phyloP scores from a whole-genome alignment of 2,888 invertebrate species.

The Pyrgus malvae region DNA sequence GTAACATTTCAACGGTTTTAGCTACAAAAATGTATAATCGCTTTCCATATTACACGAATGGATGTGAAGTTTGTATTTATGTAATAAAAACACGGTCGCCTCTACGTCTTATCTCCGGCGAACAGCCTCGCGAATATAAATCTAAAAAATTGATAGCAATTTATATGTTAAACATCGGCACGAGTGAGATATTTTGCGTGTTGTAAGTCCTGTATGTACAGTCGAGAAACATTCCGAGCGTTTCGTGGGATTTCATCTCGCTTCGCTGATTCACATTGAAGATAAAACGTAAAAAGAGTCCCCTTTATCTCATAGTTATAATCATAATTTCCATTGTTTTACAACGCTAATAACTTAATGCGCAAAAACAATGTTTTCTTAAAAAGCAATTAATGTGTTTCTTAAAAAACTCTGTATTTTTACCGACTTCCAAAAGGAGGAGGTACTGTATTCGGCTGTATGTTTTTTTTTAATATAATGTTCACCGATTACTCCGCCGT shows the following conservation, averaged over 20 bases:
- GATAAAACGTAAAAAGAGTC: slow-evolving; percentile 13
- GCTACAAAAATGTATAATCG: no score
- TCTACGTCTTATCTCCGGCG: slow-evolving; percentile 57
- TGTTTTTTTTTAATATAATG: slow-evolving; percentile 79
- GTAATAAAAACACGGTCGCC: slow-evolving; percentile 43
- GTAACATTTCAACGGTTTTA: no score
- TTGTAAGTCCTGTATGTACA: slow-evolving; percentile 11
- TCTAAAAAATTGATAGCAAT: slow-evolving; percentile 75
- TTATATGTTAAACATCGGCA: slow-evolving; percentile 73
- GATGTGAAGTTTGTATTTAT: not conserved
- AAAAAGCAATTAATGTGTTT: no score
- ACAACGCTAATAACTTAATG: slow-evolving; percentile 17
- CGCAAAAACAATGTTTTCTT: not conserved
- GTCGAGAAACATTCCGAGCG: slow-evolving; percentile 7
- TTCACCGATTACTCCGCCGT: no score
- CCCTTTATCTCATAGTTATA: slow-evolving; percentile 9
- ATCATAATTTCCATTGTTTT: slow-evolving; percentile 13
- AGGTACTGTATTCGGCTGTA: no score
- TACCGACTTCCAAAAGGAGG: no score
- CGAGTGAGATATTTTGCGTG: slow-evolving; percentile 61
- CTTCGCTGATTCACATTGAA: slow-evolving; percentile 12
- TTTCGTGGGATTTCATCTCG: slow-evolving; percentile 5
- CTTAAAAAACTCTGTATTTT: no score
- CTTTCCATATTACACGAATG: no score
- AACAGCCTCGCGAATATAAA: slow-evolving; percentile 67